phyloP scores from a whole-genome alignment of 1,140 invertebrate genomes.

The Drosophila teissieri region DNA sequence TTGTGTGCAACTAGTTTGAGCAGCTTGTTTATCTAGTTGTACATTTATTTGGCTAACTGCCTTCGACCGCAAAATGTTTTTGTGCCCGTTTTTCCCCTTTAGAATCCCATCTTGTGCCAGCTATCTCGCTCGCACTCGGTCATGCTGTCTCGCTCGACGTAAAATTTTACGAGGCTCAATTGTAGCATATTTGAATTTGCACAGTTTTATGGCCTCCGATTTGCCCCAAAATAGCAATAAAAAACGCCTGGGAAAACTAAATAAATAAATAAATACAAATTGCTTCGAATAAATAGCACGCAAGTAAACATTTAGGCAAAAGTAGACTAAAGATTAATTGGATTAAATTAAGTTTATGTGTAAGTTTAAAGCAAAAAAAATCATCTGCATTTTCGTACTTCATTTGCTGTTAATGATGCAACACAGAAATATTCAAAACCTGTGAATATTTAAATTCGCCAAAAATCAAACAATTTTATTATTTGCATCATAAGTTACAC shows the following conservation, averaged over 20 bases:
- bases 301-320: slow-evolving; percentile 6
- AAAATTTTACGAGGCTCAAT: slow-evolving; percentile 70
- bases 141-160: slow-evolving; percentile 28
- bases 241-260: neutral
- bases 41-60: slow-evolving; percentile 80
- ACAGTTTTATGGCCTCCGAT: slow-evolving; percentile 68
- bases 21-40: slow-evolving; percentile 74
- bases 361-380: too few relatives aligned
- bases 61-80: slow-evolving; percentile 74
- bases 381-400: too few relatives aligned
- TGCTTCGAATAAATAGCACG: slow-evolving; percentile 44
- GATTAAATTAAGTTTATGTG: too few relatives aligned
- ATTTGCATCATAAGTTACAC: too few relatives aligned
- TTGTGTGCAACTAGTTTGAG: slow-evolving; percentile 56
- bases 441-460: too few relatives aligned
- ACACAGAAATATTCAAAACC: too few relatives aligned
- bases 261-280: slow-evolving; percentile 47
- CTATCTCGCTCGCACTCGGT: slow-evolving; percentile 25
- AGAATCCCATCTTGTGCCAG: neutral
- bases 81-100: slow-evolving; percentile 22
- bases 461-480: too few relatives aligned
- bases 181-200: slow-evolving; percentile 61
- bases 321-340: too few relatives aligned
- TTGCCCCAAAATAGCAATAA: slow-evolving; percentile 25
- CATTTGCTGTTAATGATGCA: too few relatives aligned